Conservation (phyloP, 2,888 invertebrate genomes). For the Drosophila fungiperda region DNA sequence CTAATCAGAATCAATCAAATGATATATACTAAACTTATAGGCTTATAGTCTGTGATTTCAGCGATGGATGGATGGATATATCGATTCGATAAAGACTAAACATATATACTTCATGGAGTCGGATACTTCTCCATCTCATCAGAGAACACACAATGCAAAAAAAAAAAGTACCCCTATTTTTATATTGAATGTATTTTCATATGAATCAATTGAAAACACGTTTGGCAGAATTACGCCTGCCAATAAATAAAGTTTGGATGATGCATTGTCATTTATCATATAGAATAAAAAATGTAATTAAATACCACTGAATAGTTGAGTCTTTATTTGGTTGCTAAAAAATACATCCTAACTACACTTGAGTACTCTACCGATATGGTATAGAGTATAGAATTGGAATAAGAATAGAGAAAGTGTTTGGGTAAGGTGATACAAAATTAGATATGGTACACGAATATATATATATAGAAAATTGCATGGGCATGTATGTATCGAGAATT, state of each 20-base stretch:
- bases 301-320: not conserved
- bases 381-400: not conserved
- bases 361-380: not conserved
- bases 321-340: not conserved
- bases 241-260: not conserved
- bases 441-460: not conserved
- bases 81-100: not conserved
- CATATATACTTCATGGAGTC: not conserved
- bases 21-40: no score
- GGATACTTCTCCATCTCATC: not conserved
- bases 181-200: not conserved
- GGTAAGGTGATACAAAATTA: not conserved
- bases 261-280: constrained; percentile 12
- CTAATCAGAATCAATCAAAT: no score
- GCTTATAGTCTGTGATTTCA: no score
- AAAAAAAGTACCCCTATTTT: not conserved
- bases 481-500: not conserved
- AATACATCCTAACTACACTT: not conserved
- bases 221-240: not conserved
- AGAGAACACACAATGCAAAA: not conserved
- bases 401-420: no score
- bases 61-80: no score
- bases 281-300: not conserved
- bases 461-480: no score
- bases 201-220: constrained; percentile 2